Percentiles rank a stretch among this genome's conserved stretches.
These are phyloP conservation scores for Agrotis clavis DNA, from an alignment of 2,888 invertebrate species.

Conservation along the genomic window DNA sequence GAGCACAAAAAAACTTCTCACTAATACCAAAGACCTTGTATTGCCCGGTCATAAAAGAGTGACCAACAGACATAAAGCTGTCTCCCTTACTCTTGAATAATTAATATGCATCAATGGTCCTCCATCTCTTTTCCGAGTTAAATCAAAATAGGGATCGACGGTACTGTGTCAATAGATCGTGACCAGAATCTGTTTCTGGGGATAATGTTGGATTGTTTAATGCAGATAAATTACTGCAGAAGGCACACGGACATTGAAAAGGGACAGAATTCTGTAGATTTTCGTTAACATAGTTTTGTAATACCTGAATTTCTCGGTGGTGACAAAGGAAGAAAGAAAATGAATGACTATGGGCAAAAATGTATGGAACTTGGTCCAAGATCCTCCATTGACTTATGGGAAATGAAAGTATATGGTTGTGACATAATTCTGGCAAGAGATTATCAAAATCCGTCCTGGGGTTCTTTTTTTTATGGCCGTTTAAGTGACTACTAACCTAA, in stretches of 20 bases:
- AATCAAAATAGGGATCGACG: slow-evolving; percentile 53
- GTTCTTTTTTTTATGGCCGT: too few species aligned
- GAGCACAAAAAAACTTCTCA: slow-evolving; percentile 11
- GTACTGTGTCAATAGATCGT: slow-evolving; percentile 58
- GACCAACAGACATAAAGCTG: neutral
- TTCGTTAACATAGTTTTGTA: too few species aligned
- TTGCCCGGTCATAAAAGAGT: neutral
- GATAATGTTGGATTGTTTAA: slow-evolving; percentile 37
- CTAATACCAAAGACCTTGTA: slow-evolving; percentile 24
- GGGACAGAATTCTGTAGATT: neutral
- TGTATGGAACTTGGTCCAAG: too few species aligned
- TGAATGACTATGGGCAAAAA: too few species aligned
- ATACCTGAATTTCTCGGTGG: too few species aligned
- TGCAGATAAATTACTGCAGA: slow-evolving; percentile 43
- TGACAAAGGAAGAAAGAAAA: too few species aligned
- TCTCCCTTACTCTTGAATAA: slow-evolving; percentile 27
- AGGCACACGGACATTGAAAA: slow-evolving; percentile 22
- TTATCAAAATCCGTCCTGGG: too few species aligned
- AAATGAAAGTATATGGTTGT: too few species aligned
- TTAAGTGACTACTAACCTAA: too few species aligned
- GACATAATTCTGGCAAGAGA: too few species aligned
- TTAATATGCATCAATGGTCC: slow-evolving; percentile 4
- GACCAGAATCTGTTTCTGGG: slow-evolving; percentile 52
- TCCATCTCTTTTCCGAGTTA: slow-evolving; percentile 48
- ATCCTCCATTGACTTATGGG: too few species aligned